Evolutionary conservation across 2,797 vertebrate genomes (phyloP), one percentile per base, ranked within the genome.

Genomic region (Galaxias olidus): DNA sequence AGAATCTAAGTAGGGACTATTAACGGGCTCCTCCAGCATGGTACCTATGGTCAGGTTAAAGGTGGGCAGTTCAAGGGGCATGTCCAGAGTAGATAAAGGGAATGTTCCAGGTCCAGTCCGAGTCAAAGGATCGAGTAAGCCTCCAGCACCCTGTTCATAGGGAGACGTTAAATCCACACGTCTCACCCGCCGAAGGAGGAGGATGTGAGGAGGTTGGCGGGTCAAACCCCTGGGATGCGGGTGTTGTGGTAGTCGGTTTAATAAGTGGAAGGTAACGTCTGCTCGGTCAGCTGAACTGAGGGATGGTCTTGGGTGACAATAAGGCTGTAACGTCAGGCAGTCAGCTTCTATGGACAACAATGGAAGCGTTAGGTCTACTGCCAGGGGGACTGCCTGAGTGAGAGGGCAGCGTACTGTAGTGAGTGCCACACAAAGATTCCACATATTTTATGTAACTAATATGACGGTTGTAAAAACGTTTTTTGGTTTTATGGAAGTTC

Each of bases 251-350:
- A 13, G 20, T 9, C 11, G 43, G 43, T 19, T 45, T 11, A 17
- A 45, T 18, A 10, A n/a, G 44, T 10, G 57, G 12, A 59, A 18
- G 19, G 8, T 48, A 18, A 15, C 13, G 30, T 6, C 46, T 60
- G 44, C 40, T 19, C 15, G 46, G 45, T 60, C 59, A 14, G n/a
- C 59, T 46, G 13, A 20, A 17, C 13, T 14, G 13, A 60, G 59
- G 40, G 59, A 9, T 10, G 59, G 40, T 61, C 59, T 61, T 61
- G 46, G 47, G 47, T 46, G 45, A 45, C 14, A 20, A 13, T 18
- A 60, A 10, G 20, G 46, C 14, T 49, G 46, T 40, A 11, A 10
- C 14, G 41, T 49, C 8, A 14, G 46, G 47, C 30, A 49, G 20
- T 49, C 40, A 49, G 14, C 47, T 61, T 30, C 59, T 61, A 18